A percentile compares a stretch with the other conserved stretches of the same genome.
phyloP scores from a whole-genome alignment of 2,797 vertebrate species.

The Rhinoraja longicauda region DNA sequence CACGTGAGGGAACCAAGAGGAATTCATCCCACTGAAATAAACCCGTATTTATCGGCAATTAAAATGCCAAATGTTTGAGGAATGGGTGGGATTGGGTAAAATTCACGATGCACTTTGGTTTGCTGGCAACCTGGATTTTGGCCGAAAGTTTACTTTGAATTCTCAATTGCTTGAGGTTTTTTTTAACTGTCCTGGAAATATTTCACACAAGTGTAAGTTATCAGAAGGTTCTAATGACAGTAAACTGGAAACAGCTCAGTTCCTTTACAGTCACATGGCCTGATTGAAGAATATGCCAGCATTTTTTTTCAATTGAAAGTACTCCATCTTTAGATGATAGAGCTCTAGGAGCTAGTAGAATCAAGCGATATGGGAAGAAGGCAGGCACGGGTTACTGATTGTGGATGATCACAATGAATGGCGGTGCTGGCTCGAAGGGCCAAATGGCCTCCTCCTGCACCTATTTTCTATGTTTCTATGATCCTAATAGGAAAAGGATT shows the following conservation, averaged over 20 bases:
- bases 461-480: too few relatives aligned
- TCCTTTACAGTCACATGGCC: not conserved
- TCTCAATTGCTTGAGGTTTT: not conserved
- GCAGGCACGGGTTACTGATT: too few relatives aligned
- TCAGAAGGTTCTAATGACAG: not conserved
- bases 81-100: not conserved
- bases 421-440: too few relatives aligned
- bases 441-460: too few relatives aligned
- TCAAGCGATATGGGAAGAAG: too few relatives aligned
- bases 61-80: not conserved
- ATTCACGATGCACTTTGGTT: not conserved
- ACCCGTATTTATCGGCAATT: not conserved
- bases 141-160: not conserved
- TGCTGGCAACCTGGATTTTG: not conserved
- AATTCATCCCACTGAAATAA: not conserved
- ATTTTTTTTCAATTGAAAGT: not conserved
- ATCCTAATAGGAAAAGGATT: not conserved
- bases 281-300: not conserved
- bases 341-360: too few relatives aligned
- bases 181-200: not conserved
- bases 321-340: not conserved
- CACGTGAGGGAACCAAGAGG: constrained; percentile 49
- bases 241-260: not conserved
- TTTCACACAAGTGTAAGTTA: not conserved
- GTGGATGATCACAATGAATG: too few relatives aligned